These are phyloP conservation scores for Lipophrys pholis DNA, from an alignment of 2,113 vertebrate genomes.

Conservation along the genomic window DNA sequence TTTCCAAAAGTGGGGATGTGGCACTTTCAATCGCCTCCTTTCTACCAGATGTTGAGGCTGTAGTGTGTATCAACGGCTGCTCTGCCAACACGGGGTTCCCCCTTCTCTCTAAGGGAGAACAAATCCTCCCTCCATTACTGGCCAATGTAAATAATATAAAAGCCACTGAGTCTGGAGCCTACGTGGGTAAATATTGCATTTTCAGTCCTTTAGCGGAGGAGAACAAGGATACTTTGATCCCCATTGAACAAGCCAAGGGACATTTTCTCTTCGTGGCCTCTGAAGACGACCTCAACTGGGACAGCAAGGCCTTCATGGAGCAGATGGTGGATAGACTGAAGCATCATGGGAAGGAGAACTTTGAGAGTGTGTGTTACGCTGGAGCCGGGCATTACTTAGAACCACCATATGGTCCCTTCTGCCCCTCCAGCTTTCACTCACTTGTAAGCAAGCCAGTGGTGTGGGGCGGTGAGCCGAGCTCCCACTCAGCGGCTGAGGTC, in stretches of 20 bases:
- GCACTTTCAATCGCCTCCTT: conserved; percentile 58
- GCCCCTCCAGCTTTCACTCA: conserved; percentile 53
- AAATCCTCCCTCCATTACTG: conserved; percentile 36
- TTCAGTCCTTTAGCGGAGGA: conserved; percentile 65
- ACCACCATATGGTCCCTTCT: conserved; percentile 73
- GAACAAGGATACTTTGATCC: conserved; percentile 74
- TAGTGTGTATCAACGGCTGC: conserved; percentile 72
- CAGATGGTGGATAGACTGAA: conserved; percentile 72
- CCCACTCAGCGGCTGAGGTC: conserved; percentile 71
- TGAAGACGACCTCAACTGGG: conserved; percentile 83
- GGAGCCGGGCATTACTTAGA: conserved; percentile 67
- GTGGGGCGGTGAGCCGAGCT: conserved; percentile 72
- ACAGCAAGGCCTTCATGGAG: conserved; percentile 70
- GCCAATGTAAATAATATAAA: not conserved
- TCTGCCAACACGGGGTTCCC: conserved; percentile 3
- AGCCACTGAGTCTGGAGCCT: conserved; percentile 59
- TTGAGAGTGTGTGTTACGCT: conserved; percentile 70
- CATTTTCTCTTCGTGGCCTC: conserved; percentile 80
- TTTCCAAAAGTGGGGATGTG: conserved; percentile 63
- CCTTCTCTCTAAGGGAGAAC: conserved; percentile 46
- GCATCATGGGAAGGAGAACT: conserved; percentile 64
- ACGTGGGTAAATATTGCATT: rapidly evolving
- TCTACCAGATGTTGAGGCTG: conserved; percentile 47
- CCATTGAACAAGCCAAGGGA: conserved; percentile 76
- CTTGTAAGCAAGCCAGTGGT: not conserved